phyloP scores from a whole-genome alignment of 2,888 invertebrate genomes.

The Lacanobia oleracea region DNA sequence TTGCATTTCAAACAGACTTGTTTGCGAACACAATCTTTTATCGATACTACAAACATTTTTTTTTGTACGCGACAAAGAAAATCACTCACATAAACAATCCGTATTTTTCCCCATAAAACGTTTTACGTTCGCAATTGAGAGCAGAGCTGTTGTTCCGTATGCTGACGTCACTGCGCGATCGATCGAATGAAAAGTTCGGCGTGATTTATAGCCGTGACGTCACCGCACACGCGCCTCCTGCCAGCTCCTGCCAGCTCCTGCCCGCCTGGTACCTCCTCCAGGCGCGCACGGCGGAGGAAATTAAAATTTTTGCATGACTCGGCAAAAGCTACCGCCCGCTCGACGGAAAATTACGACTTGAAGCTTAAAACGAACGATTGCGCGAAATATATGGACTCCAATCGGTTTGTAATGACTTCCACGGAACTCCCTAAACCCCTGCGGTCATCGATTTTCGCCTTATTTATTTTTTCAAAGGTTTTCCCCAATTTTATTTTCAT shows the following conservation, averaged over 20 bases:
- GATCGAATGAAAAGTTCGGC: slow-evolving; percentile 58
- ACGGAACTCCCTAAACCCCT: slow-evolving; percentile 46
- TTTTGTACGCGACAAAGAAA: slow-evolving; percentile 51
- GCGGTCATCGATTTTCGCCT: slow-evolving; percentile 56
- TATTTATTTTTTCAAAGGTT: slow-evolving; percentile 58
- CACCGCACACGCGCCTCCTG: slow-evolving; percentile 44
- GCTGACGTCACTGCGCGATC: slow-evolving; percentile 51
- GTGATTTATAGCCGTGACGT: slow-evolving; percentile 60
- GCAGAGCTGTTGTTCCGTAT: slow-evolving; percentile 47
- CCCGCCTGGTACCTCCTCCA: slow-evolving; percentile 1
- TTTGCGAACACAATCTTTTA: slow-evolving; percentile 57
- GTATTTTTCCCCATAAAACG: slow-evolving; percentile 55
- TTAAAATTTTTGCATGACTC: slow-evolving; percentile 67
- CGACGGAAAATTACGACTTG: slow-evolving; percentile 56
- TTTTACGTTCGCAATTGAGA: slow-evolving; percentile 45
- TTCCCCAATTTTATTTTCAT: slow-evolving; percentile 56
- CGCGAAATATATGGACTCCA: slow-evolving; percentile 49
- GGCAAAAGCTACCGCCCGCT: slow-evolving; percentile 40
- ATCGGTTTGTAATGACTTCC: slow-evolving; percentile 54
- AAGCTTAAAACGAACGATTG: slow-evolving; percentile 49
- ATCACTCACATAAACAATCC: slow-evolving; percentile 60
- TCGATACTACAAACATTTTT: slow-evolving; percentile 53
- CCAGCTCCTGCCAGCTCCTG: background rate
- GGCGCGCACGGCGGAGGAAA: slow-evolving; percentile 55
- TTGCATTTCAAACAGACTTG: slow-evolving; percentile 58